Base-by-base conservation (phyloP, 2,797 vertebrate species). In the Acipenser transmontanus region DNA sequence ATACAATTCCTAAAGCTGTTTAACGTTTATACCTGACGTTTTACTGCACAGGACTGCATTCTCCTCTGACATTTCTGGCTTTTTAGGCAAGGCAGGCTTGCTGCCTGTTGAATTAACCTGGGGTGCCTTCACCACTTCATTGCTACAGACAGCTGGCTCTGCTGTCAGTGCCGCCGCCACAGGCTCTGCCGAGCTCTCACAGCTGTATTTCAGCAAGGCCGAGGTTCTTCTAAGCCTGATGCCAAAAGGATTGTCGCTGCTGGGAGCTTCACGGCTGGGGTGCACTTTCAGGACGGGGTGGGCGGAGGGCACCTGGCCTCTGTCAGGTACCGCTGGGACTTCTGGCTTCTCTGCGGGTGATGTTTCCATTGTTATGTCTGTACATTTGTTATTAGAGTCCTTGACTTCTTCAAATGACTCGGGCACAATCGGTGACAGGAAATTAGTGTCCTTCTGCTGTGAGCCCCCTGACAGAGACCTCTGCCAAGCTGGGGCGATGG, bases 201-300 rank as follows among this genome's bases (percentile, higher is more conserved):
- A 79, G 67, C 81, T 82, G 59, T 85, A 87, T 71, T 86, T 91
- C 7, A 85, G 78, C 59, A 89, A 82, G 66, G 83, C 85, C 0
- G 87, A 77, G 0, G 87, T 92, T 80, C 86, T 94, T 76, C 91
- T 91, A 72, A 96, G 81, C 60, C 76, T 87, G 17, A 96, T 78
- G 52, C 96, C 95, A 70, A 97, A 96, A 0, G 84, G 84, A 68
- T 73, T 94, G 80, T 93, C 84, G 1, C 67, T 62, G 61, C 73
- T 82, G 51, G 74, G 78, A 59, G 75, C 77, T 54, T 74, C 81
- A 1, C 13, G 6, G 5, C 67, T 63, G 0, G 71, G 47, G n/a
- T 62, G 54, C 47, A 68, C 63, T 61, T 64, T 72, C 51, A 65
- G 2, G 11, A 68, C 60, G 51, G 65, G 64, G 50, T 14, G 34